Evolutionary conservation across 2,888 invertebrate species (phyloP), one percentile per base, ranked within the genome.

Genomic region (Apamea monoglypha): DNA sequence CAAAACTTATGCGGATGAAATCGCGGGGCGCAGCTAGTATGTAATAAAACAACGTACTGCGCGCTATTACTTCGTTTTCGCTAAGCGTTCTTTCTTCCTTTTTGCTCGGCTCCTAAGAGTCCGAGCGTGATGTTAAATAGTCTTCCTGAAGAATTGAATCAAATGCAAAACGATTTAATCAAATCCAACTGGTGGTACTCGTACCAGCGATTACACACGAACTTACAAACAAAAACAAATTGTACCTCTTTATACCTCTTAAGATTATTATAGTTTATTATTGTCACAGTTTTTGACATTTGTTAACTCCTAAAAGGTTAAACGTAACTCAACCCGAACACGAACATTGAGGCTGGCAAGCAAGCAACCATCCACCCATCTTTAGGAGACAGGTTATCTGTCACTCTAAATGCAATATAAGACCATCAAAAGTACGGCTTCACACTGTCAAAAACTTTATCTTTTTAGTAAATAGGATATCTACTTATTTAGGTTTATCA

Each of bases 321-420:
- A 40, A 40, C 10, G 1, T 66, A 66, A 40, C 29, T 74, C 56
- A 59, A 66, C 2, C 18, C 25, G 32, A 63, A n/a, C 32, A 47
- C 29, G 32, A 63, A 32, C n/a, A 47, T 32, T 59, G 36, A 40
- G 18, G 2, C 18, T 59, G 47, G 18, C 14, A 53, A n/a, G 40
- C 12, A n/a, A 80, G 40, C 61, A 53, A 47, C 29, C 18, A 14
- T n/a, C n/a, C n/a, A n/a, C n/a, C 16, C 80, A 56, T 81, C 25
- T 64, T 36, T 36, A 64, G 25, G 14, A 25, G 40, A 18, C 47
- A 50, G 36, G 1, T 4, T 56, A 67, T 78, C 47, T 4, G 47
- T 64, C 18, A 56, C 8, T 47, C 21, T 21, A 7, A 61, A 69
- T 44, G 44, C n/a, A 78, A 47, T 56, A 8, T 36, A 56, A n/a